Percentiles rank a stretch among this genome's conserved stretches.
Evolutionary conservation across 2,888 invertebrate genomes (phyloP).

Genomic region (Pseudococcus jackbeardsleyi): DNA sequence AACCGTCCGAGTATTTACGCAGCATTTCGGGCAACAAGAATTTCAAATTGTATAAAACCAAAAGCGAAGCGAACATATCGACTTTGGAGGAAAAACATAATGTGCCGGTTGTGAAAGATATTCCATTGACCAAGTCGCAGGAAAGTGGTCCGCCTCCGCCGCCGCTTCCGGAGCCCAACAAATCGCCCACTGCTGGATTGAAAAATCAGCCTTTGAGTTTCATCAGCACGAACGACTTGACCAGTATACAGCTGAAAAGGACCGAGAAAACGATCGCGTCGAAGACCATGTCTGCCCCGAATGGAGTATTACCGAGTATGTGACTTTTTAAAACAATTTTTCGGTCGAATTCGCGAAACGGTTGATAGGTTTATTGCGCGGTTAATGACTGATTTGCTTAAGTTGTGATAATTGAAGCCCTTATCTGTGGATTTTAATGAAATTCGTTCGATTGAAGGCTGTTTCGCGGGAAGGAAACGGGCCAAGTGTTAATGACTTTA

Average conservation of each 20-base stretch:
- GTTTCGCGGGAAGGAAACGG: not conserved
- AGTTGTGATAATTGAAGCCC: not conserved
- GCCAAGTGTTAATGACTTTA: not conserved
- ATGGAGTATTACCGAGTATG: conserved; percentile 67
- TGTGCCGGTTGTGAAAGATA: conserved; percentile 42
- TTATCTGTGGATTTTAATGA: not conserved
- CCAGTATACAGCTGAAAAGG: conserved; percentile 84
- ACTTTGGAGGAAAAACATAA: conserved; percentile 35
- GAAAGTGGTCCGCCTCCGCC: conserved; percentile 70
- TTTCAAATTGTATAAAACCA: conserved; percentile 47
- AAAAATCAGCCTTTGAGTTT: conserved; percentile 85
- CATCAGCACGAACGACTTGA: conserved; percentile 88
- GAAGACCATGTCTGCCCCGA: conserved; percentile 88
- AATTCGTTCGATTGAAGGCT: not conserved
- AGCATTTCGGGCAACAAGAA: conserved; percentile 76
- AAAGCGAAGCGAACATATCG: conserved; percentile 59
- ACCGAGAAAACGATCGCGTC: conserved; percentile 82
- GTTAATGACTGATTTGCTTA: not conserved
- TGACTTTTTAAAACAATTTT: not conserved
- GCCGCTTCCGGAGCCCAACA: conserved; percentile 71
- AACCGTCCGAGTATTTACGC: conserved; percentile 91
- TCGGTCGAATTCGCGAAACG: not conserved
- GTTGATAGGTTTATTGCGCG: not conserved
- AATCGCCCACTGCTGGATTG: conserved; percentile 70
- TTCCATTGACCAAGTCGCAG: conserved; percentile 68